Evolutionary conservation across 2,113 vertebrate species (phyloP), one percentile per base, ranked within the genome.

Genomic region (Dicrurus megarhynchus): DNA sequence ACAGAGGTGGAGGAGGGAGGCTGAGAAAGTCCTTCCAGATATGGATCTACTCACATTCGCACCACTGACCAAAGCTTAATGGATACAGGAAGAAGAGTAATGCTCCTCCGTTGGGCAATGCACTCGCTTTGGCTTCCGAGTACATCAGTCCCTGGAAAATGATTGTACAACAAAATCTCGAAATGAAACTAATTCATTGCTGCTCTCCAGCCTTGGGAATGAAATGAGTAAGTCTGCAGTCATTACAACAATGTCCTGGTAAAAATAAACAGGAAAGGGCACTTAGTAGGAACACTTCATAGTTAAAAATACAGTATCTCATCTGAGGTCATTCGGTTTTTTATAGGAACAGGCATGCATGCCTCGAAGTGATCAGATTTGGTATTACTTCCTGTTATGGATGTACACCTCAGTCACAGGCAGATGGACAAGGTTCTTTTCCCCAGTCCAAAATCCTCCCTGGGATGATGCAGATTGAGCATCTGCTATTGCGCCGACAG

Each of bases 201-300:
- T 74, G 75, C 64, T 91, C 71, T 84, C 68, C 82, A 83, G 92
- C 87, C 83, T 86, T 86, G 59, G 76, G 90, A 95, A 88, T 74
- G 63, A 80, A 96, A 84, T 95, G 92, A 96, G 95, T 96, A 94
- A 94, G 71, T 83, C 68, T 32, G 61, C 59, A 94, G 95, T 86
- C 82, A 96, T 91, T 96, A 91, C 91, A 96, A 89, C 52, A 91
- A 95, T 3, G 47, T 91, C 63, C 81, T 65, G 74, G 74, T 67
- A 93, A 96, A 96, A 96, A 92, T 76, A 96, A 95, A 94, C 80
- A 93, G 84, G 90, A 96, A 97, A 91, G 77, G 77, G 49, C 33
- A 90, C 16, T 93, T 78, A 46, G 44, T 10, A 92, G 83, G 88
- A 90, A 95, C 16, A 76, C 57, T 67, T 65, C 13, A 13, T n/a